These are phyloP conservation scores for Allobates femoralis DNA, from an alignment of 2,797 vertebrate species.

Conservation along the genomic window DNA sequence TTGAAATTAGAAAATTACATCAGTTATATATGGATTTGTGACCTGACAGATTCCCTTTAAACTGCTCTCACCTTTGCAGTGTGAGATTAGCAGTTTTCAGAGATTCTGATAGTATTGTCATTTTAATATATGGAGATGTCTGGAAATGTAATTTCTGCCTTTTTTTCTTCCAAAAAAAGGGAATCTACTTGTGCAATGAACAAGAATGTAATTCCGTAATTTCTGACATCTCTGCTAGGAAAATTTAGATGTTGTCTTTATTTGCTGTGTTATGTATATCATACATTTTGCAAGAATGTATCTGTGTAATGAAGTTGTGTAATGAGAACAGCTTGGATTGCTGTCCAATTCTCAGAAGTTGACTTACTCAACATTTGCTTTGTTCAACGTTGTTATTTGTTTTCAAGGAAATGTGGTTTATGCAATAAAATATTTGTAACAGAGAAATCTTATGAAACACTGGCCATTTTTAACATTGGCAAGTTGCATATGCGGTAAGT, in stretches of 20 bases:
- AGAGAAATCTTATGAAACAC: slow-evolving; percentile 39
- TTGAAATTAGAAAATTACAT: too few species aligned
- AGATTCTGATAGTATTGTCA: too few species aligned
- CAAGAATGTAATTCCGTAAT: neutral
- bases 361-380: slow-evolving; percentile 58
- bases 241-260: slow-evolving; percentile 39
- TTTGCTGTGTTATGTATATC: slow-evolving; percentile 12
- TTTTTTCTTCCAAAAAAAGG: neutral
- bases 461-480: neutral
- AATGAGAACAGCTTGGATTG: slow-evolving; percentile 43
- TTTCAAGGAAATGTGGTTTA: slow-evolving; percentile 56
- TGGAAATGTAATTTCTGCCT: neutral
- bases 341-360: slow-evolving; percentile 51
- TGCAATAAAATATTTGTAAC: slow-evolving; percentile 52
- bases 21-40: too few species aligned
- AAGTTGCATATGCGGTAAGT: slow-evolving; percentile 14
- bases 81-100: too few species aligned
- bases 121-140: neutral
- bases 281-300: slow-evolving; percentile 57
- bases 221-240: slow-evolving; percentile 6
- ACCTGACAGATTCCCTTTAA: too few species aligned
- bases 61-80: too few species aligned
- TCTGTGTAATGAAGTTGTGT: slow-evolving; percentile 48
- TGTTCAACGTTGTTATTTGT: slow-evolving; percentile 45
- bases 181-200: neutral